Evolutionary conservation across 2,113 vertebrate species (phyloP).

Genomic region (Rhynchopsitta pachyrhyncha): DNA sequence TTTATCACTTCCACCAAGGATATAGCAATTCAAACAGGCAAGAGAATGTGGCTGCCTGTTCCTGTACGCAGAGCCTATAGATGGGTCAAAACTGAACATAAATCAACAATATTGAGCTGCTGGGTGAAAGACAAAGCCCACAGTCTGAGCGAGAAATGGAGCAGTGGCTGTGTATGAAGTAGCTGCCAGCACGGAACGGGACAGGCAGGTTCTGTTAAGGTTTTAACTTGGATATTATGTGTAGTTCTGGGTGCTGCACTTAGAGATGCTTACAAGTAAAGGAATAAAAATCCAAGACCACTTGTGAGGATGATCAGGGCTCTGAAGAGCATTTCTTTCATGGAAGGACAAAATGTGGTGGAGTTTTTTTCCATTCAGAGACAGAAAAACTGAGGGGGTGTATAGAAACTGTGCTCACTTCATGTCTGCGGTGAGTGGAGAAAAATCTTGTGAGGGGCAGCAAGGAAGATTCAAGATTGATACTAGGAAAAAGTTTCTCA

Average conservation of each 20-base stretch:
- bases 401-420: background rate
- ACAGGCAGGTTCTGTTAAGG: fast-evolving
- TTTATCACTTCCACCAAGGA: background rate
- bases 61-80: background rate
- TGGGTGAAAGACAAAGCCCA: background rate
- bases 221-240: background rate
- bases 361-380: background rate
- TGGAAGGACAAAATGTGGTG: background rate
- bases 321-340: background rate
- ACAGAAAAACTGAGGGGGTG: background rate
- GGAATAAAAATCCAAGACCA: background rate
- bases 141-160: background rate
- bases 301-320: background rate
- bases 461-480: background rate
- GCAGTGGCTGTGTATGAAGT: fast-evolving
- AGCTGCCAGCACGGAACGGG: fast-evolving
- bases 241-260: fast-evolving
- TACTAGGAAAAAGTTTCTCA: background rate
- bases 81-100: background rate
- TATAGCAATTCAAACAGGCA: background rate
- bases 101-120: background rate
- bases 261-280: background rate
- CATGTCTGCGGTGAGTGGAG: fast-evolving
- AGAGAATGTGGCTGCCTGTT: background rate
- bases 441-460: background rate